Evolutionary conservation across 2,797 vertebrate species (phyloP), one percentile per base, ranked within the genome.

Genomic region (Numenius phaeopus): DNA sequence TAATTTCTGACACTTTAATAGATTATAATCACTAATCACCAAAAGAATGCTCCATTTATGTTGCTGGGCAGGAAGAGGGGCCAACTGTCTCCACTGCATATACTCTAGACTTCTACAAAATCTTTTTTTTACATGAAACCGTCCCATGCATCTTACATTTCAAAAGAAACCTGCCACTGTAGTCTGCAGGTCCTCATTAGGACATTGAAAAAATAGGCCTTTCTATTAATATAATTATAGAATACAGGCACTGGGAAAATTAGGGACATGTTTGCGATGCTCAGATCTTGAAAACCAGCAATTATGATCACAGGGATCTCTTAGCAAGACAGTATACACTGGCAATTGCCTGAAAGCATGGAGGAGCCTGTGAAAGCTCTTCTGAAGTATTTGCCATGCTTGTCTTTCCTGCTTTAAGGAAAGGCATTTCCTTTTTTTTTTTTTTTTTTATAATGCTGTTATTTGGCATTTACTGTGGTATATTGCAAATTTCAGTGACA

Each of bases 251-350:
- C 24, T 57, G 69, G 61, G 34, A 9, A 79, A 87, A 83, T 52
- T 57, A 88, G 32, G 42, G 26, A 46, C 40, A 34, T 1, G 14
- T 66, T 67, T 87, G 37, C 32, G 44, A 77, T 71, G 69, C 66
- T 92, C 58, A 65, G 26, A 50, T 76, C 30, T 83, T 72, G 83
- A 91, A 94, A 90, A 69, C 32, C 58, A 90, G 49, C 72, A 94
- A 61, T 88, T 92, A 87, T 6, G 11, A 72, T 46, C 66, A 54
- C 49, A 47, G 20, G 19, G 32, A 82, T 81, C 55, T 93, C 19
- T 46, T 57, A 76, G 19, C 23, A 77, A 64, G 42, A n/a, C 11
- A 71, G 19, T 34, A n/a, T n/a, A 52, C 89, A 30, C 10, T 79
- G 37, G 7, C 30, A 83, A 69, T 76, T 72, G 11, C 21, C 34